Evolutionary conservation across 1,140 invertebrate genomes (phyloP).

Genomic region (Olivierus martensii): DNA sequence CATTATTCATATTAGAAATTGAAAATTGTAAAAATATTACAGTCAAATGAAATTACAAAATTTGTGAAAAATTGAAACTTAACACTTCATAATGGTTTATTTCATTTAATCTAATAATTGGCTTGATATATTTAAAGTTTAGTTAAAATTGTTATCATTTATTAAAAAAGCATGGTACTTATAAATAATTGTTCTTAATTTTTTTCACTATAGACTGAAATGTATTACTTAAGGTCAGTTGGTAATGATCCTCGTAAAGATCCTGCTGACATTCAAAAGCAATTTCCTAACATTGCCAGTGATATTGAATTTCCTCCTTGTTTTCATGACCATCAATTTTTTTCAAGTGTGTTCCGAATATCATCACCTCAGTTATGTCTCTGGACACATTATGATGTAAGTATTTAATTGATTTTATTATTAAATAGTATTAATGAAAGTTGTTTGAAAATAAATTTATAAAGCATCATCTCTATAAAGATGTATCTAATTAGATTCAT

Average conservation of each 20-base stretch:
- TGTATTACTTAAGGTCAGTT: slow-evolving; percentile 41
- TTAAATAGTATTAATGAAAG: no score
- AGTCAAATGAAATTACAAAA: no score
- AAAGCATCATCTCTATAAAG: no score
- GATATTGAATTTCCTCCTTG: slow-evolving; percentile 37
- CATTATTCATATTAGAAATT: no score
- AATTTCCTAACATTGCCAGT: slow-evolving; percentile 36
- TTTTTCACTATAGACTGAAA: slow-evolving; percentile 28
- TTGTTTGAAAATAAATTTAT: no score
- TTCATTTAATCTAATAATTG: no score
- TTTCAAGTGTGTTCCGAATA: slow-evolving; percentile 44
- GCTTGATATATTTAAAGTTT: no score
- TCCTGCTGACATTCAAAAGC: slow-evolving; percentile 34
- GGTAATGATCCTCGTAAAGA: slow-evolving; percentile 39
- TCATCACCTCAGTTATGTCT: slow-evolving; percentile 36
- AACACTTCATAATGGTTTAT: no score
- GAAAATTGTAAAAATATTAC: no score
- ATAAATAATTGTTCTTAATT: slow-evolving; percentile 5
- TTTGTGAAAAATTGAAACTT: no score
- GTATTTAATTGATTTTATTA: slow-evolving; percentile 4
- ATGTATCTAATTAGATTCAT: no score
- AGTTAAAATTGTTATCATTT: background rate
- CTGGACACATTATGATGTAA: slow-evolving; percentile 49
- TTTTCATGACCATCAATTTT: slow-evolving; percentile 33
- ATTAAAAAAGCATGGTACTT: background rate